Percentiles rank a stretch among this genome's conserved stretches.
Conservation (phyloP, 1,140 invertebrate species). For the Ceratitis capitata region DNA sequence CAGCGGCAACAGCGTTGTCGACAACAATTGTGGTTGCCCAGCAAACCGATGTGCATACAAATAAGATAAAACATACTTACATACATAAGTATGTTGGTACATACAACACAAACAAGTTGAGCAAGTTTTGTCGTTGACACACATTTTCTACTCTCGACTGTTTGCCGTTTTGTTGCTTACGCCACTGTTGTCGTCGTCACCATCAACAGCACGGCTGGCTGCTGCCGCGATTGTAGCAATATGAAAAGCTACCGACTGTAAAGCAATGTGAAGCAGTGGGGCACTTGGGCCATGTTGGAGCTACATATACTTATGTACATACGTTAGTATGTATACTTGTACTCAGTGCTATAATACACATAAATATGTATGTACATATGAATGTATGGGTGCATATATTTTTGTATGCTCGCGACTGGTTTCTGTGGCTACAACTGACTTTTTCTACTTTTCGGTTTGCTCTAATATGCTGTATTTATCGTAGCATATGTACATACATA, state of each 20-base stretch:
- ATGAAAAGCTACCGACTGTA: neutral
- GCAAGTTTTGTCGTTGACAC: slow-evolving; percentile 42
- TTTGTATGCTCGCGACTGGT: neutral
- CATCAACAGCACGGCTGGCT: no score
- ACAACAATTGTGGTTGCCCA: neutral
- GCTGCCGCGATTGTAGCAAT: neutral
- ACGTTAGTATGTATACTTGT: neutral
- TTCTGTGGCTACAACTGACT: slow-evolving; percentile 15
- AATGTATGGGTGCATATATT: neutral
- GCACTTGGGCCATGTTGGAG: slow-evolving; percentile 5
- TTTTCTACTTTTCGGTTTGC: slow-evolving; percentile 19
- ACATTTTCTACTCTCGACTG: slow-evolving; percentile 35
- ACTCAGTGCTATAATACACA: no score
- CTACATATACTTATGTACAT: neutral
- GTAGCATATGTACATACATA: neutral
- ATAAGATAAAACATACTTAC: neutral
- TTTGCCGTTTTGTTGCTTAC: neutral
- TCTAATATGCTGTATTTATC: slow-evolving; percentile 42
- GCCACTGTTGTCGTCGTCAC: neutral
- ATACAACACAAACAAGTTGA: slow-evolving; percentile 39
- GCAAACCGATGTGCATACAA: slow-evolving; percentile 36
- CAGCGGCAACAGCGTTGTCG: neutral
- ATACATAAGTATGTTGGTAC: neutral
- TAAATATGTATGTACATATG: neutral
- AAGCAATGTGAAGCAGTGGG: slow-evolving; percentile 6